phyloP scores from a whole-genome alignment of 2,888 invertebrate genomes.

The Anthrax anthrax region DNA sequence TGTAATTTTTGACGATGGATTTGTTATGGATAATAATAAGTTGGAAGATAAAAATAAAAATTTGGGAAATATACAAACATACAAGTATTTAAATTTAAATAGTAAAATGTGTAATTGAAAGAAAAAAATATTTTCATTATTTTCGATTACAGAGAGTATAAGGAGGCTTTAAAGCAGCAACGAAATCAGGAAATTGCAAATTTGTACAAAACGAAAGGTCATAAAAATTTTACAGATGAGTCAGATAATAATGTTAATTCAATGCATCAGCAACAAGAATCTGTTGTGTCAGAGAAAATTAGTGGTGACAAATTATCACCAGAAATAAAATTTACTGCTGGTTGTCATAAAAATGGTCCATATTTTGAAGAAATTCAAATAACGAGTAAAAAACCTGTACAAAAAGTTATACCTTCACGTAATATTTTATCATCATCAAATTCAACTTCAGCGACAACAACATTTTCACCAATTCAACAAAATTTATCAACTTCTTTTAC shows the following conservation, averaged over 20 bases:
- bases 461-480: neutral
- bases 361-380: neutral
- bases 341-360: neutral
- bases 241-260: conserved; percentile 13
- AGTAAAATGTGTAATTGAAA: too few species aligned
- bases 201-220: conserved; percentile 45
- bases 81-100: conserved; percentile 13
- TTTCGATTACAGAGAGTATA: conserved; percentile 56
- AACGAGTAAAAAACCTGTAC: conserved; percentile 46
- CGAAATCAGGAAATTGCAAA: conserved; percentile 57
- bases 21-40: conserved; percentile 3
- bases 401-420: conserved; percentile 67
- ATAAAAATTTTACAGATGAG: conserved; percentile 26
- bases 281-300: neutral
- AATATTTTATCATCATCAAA: conserved; percentile 25
- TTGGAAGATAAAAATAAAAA: conserved; percentile 22
- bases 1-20: conserved; percentile 8
- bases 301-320: neutral
- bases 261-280: conserved; percentile 6
- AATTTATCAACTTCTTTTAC: too few species aligned
- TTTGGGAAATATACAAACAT: conserved; percentile 31
- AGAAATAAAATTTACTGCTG: too few species aligned
- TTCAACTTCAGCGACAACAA: conserved; percentile 1
- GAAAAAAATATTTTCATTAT: too few species aligned
- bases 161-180: conserved; percentile 77